Evolutionary conservation across 2,113 vertebrate species (phyloP).

Genomic region (Gymnarchus niloticus): DNA sequence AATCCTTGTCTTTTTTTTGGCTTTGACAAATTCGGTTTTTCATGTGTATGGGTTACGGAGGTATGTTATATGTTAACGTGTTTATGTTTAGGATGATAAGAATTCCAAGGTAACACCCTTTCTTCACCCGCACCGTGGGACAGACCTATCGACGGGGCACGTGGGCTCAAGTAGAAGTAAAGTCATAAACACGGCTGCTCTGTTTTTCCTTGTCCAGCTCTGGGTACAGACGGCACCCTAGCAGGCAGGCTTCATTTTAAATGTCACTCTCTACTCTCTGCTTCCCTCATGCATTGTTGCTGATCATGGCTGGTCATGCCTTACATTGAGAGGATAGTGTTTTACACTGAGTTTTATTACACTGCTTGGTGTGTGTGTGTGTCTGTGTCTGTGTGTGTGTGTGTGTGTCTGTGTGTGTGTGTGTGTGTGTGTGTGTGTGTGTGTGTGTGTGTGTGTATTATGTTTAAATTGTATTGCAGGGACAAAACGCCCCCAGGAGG

Average conservation of each 20-base stretch:
- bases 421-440: conserved; percentile 3
- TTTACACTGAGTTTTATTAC: neutral
- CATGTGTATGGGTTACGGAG: neutral
- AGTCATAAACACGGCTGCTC: neutral
- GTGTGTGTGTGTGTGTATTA: neutral
- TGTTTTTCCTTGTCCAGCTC: neutral
- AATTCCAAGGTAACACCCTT: neutral
- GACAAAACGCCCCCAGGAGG: neutral
- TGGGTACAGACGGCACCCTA: neutral
- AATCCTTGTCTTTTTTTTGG: neutral
- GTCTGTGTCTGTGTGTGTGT: neutral
- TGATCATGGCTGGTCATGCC: neutral
- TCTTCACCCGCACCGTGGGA: neutral
- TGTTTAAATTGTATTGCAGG: neutral
- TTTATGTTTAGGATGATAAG: neutral
- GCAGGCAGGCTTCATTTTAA: neutral
- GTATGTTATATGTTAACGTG: neutral
- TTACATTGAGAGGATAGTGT: neutral
- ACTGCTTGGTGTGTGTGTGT: neutral
- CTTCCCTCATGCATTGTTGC: neutral
- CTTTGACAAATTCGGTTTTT: neutral
- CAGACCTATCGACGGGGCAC: neutral
- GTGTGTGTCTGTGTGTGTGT: neutral
- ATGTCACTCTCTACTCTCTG: neutral
- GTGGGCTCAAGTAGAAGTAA: neutral